Conservation (phyloP, 1,140 invertebrate genomes). For the Wiebesia pumilae region DNA sequence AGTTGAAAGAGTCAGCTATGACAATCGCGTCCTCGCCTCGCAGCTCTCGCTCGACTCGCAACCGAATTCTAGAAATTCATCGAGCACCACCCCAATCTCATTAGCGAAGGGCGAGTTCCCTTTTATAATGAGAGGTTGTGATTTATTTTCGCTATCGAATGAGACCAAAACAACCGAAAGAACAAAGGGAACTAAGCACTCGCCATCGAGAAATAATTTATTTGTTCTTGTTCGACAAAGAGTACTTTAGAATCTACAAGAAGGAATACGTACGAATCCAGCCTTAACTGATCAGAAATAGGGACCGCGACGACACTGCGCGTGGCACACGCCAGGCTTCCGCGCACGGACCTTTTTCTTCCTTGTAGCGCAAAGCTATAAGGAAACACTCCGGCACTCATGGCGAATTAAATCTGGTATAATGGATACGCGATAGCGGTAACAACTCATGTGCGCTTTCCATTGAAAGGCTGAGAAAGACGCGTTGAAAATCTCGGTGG, state of each 20-base stretch:
- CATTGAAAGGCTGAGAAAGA: neutral
- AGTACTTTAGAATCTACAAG: neutral
- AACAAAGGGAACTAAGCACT: no score
- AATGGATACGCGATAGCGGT: neutral
- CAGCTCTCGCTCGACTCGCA: no score
- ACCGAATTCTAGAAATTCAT: no score
- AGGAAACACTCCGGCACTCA: neutral
- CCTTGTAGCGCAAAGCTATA: neutral
- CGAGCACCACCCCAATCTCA: no score
- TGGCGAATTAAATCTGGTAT: neutral
- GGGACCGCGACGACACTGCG: neutral
- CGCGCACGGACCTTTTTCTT: neutral
- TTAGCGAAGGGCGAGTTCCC: no score
- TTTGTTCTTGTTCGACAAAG: neutral
- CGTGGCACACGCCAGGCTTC: constrained; percentile 29
- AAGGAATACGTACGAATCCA: neutral
- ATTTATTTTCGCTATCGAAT: no score
- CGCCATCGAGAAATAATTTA: neutral
- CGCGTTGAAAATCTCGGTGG: neutral
- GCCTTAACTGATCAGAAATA: neutral
- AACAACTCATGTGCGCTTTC: neutral
- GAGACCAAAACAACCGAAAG: no score
- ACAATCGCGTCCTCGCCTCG: no score
- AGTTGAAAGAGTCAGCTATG: no score
- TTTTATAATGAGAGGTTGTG: no score